These are phyloP conservation scores for Pantala flavescens DNA, from an alignment of 1,140 invertebrate species.

Conservation along the genomic window DNA sequence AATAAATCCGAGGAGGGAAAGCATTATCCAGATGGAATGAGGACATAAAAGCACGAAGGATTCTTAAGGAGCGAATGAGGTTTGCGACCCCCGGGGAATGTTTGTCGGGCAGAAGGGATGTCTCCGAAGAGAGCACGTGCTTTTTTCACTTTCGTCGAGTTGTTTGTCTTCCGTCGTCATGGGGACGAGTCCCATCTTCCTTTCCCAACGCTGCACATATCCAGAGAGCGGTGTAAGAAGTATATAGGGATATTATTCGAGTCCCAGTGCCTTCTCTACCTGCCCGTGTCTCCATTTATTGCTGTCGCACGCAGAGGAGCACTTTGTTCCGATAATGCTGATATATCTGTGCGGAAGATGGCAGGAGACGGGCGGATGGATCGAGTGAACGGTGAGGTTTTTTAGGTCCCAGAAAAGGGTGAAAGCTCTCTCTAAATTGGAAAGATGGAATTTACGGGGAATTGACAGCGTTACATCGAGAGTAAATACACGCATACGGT, in stretches of 20 bases:
- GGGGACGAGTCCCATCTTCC: not conserved
- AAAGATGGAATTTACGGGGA: no score
- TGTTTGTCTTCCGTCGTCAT: not conserved
- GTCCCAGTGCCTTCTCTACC: not conserved
- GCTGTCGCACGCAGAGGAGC: not conserved
- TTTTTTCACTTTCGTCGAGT: not conserved
- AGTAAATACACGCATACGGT: no score
- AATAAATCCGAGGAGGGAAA: no score
- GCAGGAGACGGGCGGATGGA: not conserved
- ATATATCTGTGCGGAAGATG: not conserved
- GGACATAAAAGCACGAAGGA: no score
- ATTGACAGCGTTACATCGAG: no score
- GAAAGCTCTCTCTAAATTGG: no score
- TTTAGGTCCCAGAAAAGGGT: no score
- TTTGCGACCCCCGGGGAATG: no score
- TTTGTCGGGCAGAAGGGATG: not conserved
- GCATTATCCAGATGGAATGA: no score
- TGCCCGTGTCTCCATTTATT: not conserved
- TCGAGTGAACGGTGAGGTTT: not conserved
- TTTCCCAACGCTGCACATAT: not conserved
- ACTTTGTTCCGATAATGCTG: not conserved
- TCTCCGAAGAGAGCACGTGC: not conserved
- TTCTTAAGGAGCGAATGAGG: no score
- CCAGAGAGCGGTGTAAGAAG: not conserved
- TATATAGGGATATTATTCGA: not conserved